Percentiles rank a stretch among this genome's conserved stretches.
Conservation (phyloP, 1,140 invertebrate species). For the Bombus ignitus region DNA sequence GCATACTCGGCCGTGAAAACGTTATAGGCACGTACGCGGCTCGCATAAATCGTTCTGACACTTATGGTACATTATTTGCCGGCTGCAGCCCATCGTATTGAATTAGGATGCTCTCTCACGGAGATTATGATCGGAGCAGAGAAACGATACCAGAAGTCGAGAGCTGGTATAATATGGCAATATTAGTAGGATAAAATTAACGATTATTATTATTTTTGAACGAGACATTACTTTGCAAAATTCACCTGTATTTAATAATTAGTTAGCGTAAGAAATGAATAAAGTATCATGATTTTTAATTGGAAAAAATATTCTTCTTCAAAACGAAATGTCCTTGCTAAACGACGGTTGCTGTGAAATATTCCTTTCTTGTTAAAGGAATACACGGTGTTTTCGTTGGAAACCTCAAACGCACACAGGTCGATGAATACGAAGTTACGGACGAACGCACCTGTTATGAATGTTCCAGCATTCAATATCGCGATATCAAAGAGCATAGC, state of each 20-base stretch:
- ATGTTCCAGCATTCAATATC: slow-evolving; percentile 70
- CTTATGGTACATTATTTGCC: slow-evolving; percentile 63
- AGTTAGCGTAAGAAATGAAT: background rate
- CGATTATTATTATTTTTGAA: too few species aligned
- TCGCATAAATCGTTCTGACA: slow-evolving; percentile 67
- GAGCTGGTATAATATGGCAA: background rate
- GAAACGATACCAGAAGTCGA: background rate
- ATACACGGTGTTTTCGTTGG: slow-evolving; percentile 56
- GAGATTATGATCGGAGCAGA: slow-evolving; percentile 46
- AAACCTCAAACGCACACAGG: slow-evolving; percentile 59
- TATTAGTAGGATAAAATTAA: slow-evolving; percentile 4
- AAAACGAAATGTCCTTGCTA: background rate
- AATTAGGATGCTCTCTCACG: slow-evolving; percentile 62
- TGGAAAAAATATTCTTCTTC: background rate
- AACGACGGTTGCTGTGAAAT: slow-evolving; percentile 1
- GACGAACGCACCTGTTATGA: slow-evolving; percentile 69
- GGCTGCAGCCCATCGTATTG: slow-evolving; percentile 39
- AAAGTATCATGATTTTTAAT: background rate
- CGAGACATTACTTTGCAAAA: too few species aligned
- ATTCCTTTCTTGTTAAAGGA: slow-evolving; percentile 15
- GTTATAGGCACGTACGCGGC: slow-evolving; percentile 38
- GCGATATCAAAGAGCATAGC: slow-evolving; percentile 69
- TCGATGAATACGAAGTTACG: slow-evolving; percentile 58
- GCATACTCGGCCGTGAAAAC: slow-evolving; percentile 49
- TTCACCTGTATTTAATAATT: too few species aligned